Evolutionary conservation across 2,113 vertebrate species (phyloP).

Genomic region (Pyrgilauda ruficollis): DNA sequence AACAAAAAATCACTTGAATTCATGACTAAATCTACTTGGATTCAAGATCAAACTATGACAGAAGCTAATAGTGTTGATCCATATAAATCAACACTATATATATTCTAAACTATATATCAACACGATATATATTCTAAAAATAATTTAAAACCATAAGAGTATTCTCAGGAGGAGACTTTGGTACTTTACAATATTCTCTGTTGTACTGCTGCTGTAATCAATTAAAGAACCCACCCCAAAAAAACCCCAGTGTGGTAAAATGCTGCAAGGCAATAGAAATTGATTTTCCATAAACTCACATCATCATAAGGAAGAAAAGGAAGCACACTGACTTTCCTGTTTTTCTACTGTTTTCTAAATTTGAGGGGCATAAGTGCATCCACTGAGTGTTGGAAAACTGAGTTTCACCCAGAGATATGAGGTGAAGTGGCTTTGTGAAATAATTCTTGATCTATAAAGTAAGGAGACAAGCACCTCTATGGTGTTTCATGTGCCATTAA

Average conservation of each 20-base stretch:
- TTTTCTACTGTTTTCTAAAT: constrained; percentile 55
- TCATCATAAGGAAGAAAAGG: neutral
- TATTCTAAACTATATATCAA: neutral
- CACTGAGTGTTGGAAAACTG: neutral
- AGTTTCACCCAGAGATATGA: neutral
- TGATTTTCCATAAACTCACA: neutral
- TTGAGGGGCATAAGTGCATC: neutral
- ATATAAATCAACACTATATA: neutral
- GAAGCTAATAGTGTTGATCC: neutral
- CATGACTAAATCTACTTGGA: neutral
- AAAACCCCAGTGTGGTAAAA: neutral
- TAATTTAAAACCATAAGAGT: neutral
- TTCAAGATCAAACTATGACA: neutral
- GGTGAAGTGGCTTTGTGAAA: neutral
- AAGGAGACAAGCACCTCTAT: neutral
- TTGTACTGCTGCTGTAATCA: neutral
- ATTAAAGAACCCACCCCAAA: neutral
- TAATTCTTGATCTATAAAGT: neutral
- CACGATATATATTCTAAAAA: neutral
- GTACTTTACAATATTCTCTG: neutral
- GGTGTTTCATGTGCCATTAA: neutral
- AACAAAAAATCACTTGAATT: neutral
- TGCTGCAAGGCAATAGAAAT: neutral
- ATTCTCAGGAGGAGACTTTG: neutral
- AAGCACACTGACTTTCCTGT: neutral